Percentiles rank a stretch among this genome's conserved stretches.
phyloP scores from a whole-genome alignment of 2,113 vertebrate species.

The Morphnarchus princeps region DNA sequence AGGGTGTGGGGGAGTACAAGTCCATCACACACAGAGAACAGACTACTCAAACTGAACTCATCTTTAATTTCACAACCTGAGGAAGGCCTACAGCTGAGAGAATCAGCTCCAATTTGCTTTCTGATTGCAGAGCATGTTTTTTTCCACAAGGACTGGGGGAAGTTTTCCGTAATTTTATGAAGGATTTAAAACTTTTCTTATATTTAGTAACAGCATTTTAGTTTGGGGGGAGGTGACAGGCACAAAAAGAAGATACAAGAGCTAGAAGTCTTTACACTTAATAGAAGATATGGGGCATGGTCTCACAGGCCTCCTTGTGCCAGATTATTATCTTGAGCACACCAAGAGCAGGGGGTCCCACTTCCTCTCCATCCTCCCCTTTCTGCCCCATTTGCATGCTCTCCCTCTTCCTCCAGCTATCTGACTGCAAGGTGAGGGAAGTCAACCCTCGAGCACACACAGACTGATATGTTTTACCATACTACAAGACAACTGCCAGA shows the following conservation, averaged over 20 bases:
- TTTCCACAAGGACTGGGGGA: background rate
- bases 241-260: background rate
- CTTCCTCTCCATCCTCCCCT: background rate
- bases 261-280: background rate
- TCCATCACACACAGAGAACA: background rate
- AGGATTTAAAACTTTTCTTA: background rate
- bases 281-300: background rate
- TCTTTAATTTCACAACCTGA: background rate
- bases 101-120: background rate
- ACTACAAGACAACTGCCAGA: background rate
- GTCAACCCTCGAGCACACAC: background rate
- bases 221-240: background rate
- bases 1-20: background rate
- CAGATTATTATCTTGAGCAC: background rate
- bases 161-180: background rate
- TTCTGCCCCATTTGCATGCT: background rate
- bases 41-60: background rate
- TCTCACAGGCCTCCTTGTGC: background rate
- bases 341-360: background rate
- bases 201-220: background rate
- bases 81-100: background rate
- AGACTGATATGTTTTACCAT: accelerated
- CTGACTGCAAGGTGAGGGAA: background rate
- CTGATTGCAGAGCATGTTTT: background rate
- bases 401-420: background rate